Evolutionary conservation across 2,797 vertebrate species (phyloP).

Genomic region (Acridotheres tristis): DNA sequence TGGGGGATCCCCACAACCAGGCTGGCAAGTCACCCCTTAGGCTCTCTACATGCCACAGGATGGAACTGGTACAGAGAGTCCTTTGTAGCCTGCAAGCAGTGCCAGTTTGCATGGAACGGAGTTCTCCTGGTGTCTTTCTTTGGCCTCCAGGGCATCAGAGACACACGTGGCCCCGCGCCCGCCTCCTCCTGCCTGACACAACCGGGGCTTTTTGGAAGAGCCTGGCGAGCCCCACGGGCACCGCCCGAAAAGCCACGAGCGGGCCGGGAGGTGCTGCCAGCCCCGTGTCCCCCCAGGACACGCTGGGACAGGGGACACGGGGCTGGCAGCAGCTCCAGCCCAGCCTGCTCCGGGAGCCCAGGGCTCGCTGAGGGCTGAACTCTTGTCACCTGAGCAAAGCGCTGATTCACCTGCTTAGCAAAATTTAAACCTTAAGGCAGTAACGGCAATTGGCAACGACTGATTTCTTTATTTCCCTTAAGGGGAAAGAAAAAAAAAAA

Average conservation of each 20-base stretch:
- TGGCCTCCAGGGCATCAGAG: slow-evolving; percentile 58
- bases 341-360: neutral
- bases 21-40: slow-evolving; percentile 68
- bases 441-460: neutral
- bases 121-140: slow-evolving; percentile 75
- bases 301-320: neutral
- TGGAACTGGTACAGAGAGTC: slow-evolving; percentile 68
- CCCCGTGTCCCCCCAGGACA: neutral
- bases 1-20: slow-evolving; percentile 32
- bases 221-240: neutral
- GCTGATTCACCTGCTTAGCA: neutral
- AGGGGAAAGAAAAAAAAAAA: neutral
- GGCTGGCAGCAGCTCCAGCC: neutral
- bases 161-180: slow-evolving; percentile 27
- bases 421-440: neutral
- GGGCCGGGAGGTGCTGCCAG: neutral
- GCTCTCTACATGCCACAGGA: slow-evolving; percentile 52
- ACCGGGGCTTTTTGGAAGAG: neutral
- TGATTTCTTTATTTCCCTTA: neutral
- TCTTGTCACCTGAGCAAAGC: neutral
- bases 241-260: neutral
- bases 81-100: slow-evolving; percentile 83
- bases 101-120: slow-evolving; percentile 87
- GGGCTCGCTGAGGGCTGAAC: slow-evolving; percentile 41
- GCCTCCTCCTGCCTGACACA: neutral